Evolutionary conservation across 2,888 invertebrate genomes (phyloP).

Genomic region (Pteria penguin): DNA sequence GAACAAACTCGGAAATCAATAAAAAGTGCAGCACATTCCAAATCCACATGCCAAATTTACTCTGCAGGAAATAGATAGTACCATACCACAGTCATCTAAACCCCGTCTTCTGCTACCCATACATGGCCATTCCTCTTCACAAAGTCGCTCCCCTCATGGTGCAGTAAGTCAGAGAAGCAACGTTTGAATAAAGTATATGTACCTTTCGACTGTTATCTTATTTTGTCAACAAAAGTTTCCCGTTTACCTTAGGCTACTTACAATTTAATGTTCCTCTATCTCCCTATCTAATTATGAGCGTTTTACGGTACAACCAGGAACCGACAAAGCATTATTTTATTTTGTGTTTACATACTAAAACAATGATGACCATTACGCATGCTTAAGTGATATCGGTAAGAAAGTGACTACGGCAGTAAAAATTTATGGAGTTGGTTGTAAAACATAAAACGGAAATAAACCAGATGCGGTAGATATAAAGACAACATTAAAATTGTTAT

Average conservation of each 20-base stretch:
- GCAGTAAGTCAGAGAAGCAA: no score
- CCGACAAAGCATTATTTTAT: constrained; percentile 28
- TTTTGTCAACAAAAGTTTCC: not conserved
- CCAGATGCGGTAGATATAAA: constrained; percentile 7
- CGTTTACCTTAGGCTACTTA: not conserved
- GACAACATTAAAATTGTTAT: no score
- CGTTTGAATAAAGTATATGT: no score
- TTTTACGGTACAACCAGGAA: constrained; percentile 39
- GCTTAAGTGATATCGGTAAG: constrained; percentile 16
- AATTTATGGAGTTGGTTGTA: constrained; percentile 8
- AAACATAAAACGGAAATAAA: constrained; percentile 14
- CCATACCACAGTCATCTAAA: no score
- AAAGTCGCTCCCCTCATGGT: no score
- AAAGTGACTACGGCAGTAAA: constrained; percentile 10
- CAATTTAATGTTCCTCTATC: not conserved
- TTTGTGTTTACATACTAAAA: constrained; percentile 42
- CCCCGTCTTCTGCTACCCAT: no score
- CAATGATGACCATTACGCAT: constrained; percentile 49
- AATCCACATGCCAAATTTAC: no score
- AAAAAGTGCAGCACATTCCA: no score
- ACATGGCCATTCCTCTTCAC: no score
- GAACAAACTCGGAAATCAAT: no score
- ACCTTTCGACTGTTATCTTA: no score
- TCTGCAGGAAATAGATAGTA: no score
- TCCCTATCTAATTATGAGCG: constrained; percentile 11